Evolutionary conservation across 2,113 vertebrate species (phyloP).

Genomic region (Trogon surrucura): DNA sequence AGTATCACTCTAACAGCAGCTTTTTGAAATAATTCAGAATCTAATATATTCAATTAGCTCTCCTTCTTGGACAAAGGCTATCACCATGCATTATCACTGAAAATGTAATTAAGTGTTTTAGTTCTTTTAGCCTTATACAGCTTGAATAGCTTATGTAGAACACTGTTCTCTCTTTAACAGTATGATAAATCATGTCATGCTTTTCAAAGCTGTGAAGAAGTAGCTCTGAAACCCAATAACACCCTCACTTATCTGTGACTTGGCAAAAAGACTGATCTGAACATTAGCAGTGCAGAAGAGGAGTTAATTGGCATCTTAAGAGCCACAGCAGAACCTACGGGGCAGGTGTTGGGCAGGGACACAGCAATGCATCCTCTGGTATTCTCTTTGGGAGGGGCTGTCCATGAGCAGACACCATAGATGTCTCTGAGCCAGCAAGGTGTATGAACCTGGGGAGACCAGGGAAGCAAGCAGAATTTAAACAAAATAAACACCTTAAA

Average conservation of each 20-base stretch:
- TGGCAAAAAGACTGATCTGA: background rate
- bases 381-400: background rate
- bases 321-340: background rate
- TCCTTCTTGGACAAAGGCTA: constrained; percentile 35
- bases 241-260: background rate
- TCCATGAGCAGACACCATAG: background rate
- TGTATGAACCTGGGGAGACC: background rate
- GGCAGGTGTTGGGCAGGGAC: background rate
- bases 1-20: background rate
- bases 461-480: background rate
- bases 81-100: constrained; percentile 38
- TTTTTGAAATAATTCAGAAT: constrained; percentile 41
- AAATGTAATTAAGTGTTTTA: constrained; percentile 34
- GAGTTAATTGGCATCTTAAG: background rate
- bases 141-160: constrained; percentile 24
- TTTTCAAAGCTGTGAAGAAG: constrained; percentile 8
- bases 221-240: background rate
- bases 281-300: background rate
- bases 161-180: background rate
- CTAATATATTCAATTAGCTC: constrained; percentile 44
- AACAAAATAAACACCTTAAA: background rate
- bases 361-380: background rate
- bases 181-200: background rate
- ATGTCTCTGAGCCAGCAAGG: background rate
- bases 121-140: constrained; percentile 36